Evolutionary conservation across 1,140 invertebrate species (phyloP).

Genomic region (Drosophila pseudoananassae): DNA sequence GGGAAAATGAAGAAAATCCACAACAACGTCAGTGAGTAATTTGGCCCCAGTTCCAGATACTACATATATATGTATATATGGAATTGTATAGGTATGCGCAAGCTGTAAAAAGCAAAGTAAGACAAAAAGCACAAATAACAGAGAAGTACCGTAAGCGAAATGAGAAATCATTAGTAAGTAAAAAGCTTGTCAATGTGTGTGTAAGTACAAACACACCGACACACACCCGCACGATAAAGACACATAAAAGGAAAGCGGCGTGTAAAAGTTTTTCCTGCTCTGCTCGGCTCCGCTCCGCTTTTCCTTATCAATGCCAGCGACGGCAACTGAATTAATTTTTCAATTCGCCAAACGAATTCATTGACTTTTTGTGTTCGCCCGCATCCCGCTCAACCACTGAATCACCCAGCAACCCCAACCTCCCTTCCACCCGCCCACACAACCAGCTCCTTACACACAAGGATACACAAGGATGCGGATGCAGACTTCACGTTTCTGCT

Average conservation of each 20-base stretch:
- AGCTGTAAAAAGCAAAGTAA: constrained; percentile 66
- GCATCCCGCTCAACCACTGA: constrained; percentile 14
- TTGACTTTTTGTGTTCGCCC: constrained; percentile 78
- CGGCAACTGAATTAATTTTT: constrained; percentile 83
- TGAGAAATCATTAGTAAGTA: constrained; percentile 83
- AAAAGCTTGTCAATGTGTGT: constrained; percentile 64
- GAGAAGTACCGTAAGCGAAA: constrained; percentile 78
- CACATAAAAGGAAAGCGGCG: constrained; percentile 66
- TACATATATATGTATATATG: not conserved
- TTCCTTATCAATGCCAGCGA: constrained; percentile 74
- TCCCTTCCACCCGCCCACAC: constrained; percentile 10
- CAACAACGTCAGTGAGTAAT: constrained; percentile 79
- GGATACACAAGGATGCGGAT: constrained; percentile 32
- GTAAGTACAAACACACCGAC: constrained; percentile 38
- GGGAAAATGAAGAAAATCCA: constrained; percentile 70
- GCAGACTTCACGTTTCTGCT: constrained; percentile 69
- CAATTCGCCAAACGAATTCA: constrained; percentile 83
- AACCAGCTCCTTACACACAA: constrained; percentile 9
- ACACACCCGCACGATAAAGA: constrained; percentile 60
- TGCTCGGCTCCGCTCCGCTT: constrained; percentile 26
- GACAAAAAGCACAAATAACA: constrained; percentile 77
- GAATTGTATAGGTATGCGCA: constrained; percentile 4
- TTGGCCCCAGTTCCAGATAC: constrained; percentile 53
- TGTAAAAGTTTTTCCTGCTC: constrained; percentile 70
- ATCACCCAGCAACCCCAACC: not conserved